Evolutionary conservation across 2,113 vertebrate species (phyloP).

Genomic region (Chamaetylas fuelleborni): DNA sequence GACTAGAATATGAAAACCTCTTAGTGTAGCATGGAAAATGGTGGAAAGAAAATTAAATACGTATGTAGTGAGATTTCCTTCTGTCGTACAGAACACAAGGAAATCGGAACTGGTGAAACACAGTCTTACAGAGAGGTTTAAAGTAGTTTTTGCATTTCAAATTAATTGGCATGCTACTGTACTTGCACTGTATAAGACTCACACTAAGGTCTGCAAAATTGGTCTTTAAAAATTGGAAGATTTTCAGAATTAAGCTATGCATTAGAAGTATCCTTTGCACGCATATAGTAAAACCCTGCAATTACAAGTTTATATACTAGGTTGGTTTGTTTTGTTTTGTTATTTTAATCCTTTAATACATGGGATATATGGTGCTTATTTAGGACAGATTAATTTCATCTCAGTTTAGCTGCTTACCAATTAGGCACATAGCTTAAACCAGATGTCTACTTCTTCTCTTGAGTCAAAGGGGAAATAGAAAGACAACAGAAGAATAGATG

Average conservation of each 20-base stretch:
- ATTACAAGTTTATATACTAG: not conserved
- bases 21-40: not conserved
- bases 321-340: not conserved
- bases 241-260: not conserved
- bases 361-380: not conserved
- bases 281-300: not conserved
- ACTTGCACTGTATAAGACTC: not conserved
- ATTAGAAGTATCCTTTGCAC: not conserved
- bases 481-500: not conserved
- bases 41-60: not conserved
- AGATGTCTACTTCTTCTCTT: not conserved
- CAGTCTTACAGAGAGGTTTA: not conserved
- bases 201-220: not conserved
- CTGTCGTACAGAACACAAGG: not conserved
- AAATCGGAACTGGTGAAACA: not conserved
- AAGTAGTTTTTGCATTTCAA: not conserved
- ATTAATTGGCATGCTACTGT: not conserved
- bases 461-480: not conserved
- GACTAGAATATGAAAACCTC: not conserved
- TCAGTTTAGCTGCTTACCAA: not conserved
- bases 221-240: not conserved
- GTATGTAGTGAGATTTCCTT: not conserved
- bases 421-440: not conserved
- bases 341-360: not conserved
- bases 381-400: not conserved